Percentiles rank a stretch among this genome's conserved stretches.
Conservation (phyloP, 2,797 vertebrate species). For the Zalophus californianus region DNA sequence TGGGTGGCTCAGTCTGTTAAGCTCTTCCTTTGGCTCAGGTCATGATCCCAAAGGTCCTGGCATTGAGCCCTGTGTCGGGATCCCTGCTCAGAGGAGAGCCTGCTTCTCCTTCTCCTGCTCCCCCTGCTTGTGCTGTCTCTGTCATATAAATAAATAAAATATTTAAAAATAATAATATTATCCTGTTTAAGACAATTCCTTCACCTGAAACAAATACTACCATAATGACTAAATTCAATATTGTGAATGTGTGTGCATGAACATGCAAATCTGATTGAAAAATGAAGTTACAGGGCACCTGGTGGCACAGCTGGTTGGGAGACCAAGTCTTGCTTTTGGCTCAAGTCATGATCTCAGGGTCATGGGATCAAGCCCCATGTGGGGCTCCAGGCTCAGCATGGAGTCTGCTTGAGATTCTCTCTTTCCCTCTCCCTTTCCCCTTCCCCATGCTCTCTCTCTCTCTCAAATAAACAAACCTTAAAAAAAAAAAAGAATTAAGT, state of each 20-base stretch:
- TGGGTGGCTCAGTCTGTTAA: no score
- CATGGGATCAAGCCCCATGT: neutral
- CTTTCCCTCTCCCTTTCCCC: neutral
- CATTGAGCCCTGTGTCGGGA: no score
- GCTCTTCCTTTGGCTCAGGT: no score
- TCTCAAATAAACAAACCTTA: neutral
- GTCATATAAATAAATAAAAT: no score
- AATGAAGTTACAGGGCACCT: neutral
- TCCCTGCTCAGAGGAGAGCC: no score
- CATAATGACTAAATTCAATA: constrained; percentile 5
- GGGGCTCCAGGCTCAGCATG: neutral
- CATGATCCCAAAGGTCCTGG: no score
- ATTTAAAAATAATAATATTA: no score
- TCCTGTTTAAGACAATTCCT: neutral
- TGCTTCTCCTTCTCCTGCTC: no score
- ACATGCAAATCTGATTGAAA: neutral
- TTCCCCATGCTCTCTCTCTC: neutral
- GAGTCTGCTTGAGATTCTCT: neutral
- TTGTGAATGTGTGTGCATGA: neutral
- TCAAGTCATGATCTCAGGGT: neutral
- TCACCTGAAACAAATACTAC: neutral
- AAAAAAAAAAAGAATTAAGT: neutral
- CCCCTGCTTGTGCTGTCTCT: no score
- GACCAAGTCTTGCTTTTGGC: neutral
- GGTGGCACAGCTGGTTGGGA: neutral